Evolutionary conservation across 2,888 invertebrate species (phyloP), one percentile per base, ranked within the genome.

Genomic region (Aradus depressus): DNA sequence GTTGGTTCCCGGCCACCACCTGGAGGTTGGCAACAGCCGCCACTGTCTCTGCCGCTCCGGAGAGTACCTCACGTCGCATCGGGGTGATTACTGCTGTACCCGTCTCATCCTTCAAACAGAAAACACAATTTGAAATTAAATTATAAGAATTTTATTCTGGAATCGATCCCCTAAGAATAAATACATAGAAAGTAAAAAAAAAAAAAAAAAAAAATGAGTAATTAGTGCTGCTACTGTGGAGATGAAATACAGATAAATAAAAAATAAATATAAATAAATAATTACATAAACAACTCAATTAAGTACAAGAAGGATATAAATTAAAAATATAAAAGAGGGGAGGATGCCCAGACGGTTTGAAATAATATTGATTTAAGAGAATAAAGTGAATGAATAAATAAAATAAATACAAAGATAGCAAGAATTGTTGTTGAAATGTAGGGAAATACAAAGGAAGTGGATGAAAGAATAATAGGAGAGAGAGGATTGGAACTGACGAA

Each of bases 21-120:
- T 70, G 62, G 37, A 68, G 67, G 44, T 60, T 63, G 58, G 68
- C 66, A 6, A 69, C 67, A 0, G 67, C 66, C 3, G 67, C 67
- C 22, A 67, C 68, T 0, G 68, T 66, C 52, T 69, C 69, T 51
- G 67, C 66, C 5, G 65, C 41, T 12, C 51, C 48, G 1, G 31
- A 41, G 26, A 55, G 22, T 8, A 44, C 26, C 18, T 44, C 44
- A 22, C 55, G 39, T 34, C 55, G 25, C 55, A 55, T 53, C 10
- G 55, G 52, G 18, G 47, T 47, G 12, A 47, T 47, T 4, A 47
- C 47, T 16, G 47, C 47, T 21, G 25, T 38, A 47, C 47, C 32
- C 18, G 25, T 28, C 3, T 44, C 47, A 5, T 45, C 45, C 5
- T 22, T 3, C 8, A 21, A 38, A 38, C 16, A 38, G 5, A 42